Evolutionary conservation across 2,113 vertebrate genomes (phyloP), one percentile per base, ranked within the genome.

Genomic region (Taxidea taxus): DNA sequence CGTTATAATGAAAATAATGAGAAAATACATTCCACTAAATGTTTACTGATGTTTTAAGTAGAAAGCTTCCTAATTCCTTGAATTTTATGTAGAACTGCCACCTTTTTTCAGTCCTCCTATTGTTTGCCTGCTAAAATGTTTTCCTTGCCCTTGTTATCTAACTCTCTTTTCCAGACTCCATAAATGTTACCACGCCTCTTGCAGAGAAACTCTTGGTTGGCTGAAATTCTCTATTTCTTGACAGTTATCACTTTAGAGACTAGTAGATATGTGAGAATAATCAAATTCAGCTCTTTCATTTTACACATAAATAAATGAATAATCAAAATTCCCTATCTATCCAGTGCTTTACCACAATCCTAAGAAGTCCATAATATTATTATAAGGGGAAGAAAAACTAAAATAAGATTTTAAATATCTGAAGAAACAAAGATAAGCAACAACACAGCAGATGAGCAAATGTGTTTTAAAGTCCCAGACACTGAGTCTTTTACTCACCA

Each of bases 41-140:
- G 60, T 86, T 97, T 60, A 39, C 18, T 23, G n/a, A 72, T 56
- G 8, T 86, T 25, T 60, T 95, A 62, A 60, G 31, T 56, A 81
- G 29, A 49, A 90, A 72, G 18, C 92, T 97, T 91, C 91, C 51
- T 86, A 95, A 80, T 78, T 68, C 34, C 44, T 95, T 86, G 64
- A 37, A 37, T 77, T 96, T 93, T 87, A 39, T 2, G 39, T 37
- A 91, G 20, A 47, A n/a, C 3, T 60, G 49, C n/a, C 25, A 95
- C 13, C 31, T 62, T 78, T 88, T 74, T 47, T 11, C 34, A 34
- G 15, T 27, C 21, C 16, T 72, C 10, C 23, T 37, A 64, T 60
- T 92, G 25, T 92, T 37, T 87, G 27, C 60, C 80, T 96, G 1
- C 64, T 74, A 91, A 31, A 3, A n/a, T 90, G 34, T 51, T 92